Evolutionary conservation across 2,888 invertebrate genomes (phyloP).

Genomic region (Cheilosia variabilis): DNA sequence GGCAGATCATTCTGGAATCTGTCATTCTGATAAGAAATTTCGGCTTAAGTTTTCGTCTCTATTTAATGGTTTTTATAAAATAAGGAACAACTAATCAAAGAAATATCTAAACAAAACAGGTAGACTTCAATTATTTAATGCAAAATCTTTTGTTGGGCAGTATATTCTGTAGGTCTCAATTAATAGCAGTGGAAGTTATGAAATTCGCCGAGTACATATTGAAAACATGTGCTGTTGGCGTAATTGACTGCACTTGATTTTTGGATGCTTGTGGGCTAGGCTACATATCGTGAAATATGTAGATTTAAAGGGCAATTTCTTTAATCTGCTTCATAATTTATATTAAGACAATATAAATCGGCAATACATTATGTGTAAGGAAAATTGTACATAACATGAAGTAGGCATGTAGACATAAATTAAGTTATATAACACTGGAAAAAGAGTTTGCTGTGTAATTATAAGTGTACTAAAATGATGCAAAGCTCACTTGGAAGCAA

Average conservation of each 20-base stretch:
- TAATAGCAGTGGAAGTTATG: background rate
- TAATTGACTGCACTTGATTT: background rate
- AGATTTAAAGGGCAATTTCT: slow-evolving; percentile 19
- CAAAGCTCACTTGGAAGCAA: background rate
- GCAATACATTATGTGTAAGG: background rate
- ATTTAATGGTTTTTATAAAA: background rate
- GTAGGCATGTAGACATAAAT: background rate
- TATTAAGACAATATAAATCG: slow-evolving; percentile 12
- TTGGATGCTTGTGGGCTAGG: background rate
- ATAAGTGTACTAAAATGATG: background rate
- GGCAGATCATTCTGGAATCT: slow-evolving; percentile 60
- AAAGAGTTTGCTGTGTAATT: slow-evolving; percentile 4
- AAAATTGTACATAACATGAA: background rate
- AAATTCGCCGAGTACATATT: slow-evolving; percentile 15
- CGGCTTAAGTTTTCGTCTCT: background rate
- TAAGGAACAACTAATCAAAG: background rate
- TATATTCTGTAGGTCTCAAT: background rate
- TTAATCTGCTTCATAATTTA: background rate
- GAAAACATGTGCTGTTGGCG: slow-evolving; percentile 37
- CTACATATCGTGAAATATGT: background rate
- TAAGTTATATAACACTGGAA: slow-evolving; percentile 49
- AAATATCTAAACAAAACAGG: background rate
- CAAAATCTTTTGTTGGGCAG: background rate
- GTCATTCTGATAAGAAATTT: slow-evolving; percentile 50
- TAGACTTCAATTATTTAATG: background rate